Conservation (phyloP, 2,888 invertebrate genomes). For the Platycnemis pennipes region DNA sequence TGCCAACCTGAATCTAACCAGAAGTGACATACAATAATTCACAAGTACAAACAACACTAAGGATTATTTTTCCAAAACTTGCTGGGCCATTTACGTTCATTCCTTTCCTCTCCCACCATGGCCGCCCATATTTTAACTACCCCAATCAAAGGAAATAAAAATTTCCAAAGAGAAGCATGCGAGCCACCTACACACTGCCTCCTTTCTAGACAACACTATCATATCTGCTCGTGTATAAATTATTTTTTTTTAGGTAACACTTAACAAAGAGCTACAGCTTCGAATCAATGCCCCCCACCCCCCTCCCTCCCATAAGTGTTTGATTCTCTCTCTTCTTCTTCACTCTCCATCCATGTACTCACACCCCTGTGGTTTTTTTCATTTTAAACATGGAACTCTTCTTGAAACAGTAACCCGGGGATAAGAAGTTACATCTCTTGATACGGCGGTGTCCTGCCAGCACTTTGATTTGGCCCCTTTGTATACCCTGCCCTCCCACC, state of each 20-base stretch:
- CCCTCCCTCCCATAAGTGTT: constrained; percentile 57
- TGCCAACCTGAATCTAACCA: constrained; percentile 63
- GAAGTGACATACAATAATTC: constrained; percentile 55
- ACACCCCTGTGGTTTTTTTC: constrained; percentile 37
- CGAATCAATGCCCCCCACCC: constrained; percentile 57
- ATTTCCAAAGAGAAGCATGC: constrained; percentile 61
- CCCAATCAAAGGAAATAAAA: constrained; percentile 57
- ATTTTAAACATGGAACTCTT: constrained; percentile 2
- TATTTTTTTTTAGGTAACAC: constrained; percentile 56
- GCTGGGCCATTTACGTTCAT: constrained; percentile 4
- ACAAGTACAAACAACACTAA: constrained; percentile 57
- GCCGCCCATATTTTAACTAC: constrained; percentile 49
- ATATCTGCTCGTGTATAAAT: constrained; percentile 43
- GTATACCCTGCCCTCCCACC: constrained; percentile 64
- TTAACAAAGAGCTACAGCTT: constrained; percentile 56
- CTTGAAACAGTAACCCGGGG: constrained; percentile 26
- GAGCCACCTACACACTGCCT: constrained; percentile 55
- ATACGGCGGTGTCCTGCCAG: constrained; percentile 43
- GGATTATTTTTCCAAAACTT: constrained; percentile 50
- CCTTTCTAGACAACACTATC: constrained; percentile 58
- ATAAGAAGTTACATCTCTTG: constrained; percentile 34
- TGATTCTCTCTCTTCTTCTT: constrained; percentile 23
- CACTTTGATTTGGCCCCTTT: constrained; percentile 46
- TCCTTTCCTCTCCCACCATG: background rate
- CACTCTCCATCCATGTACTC: constrained; percentile 29